phyloP scores from a whole-genome alignment of 1,140 invertebrate genomes.

The Solenopsis invicta region DNA sequence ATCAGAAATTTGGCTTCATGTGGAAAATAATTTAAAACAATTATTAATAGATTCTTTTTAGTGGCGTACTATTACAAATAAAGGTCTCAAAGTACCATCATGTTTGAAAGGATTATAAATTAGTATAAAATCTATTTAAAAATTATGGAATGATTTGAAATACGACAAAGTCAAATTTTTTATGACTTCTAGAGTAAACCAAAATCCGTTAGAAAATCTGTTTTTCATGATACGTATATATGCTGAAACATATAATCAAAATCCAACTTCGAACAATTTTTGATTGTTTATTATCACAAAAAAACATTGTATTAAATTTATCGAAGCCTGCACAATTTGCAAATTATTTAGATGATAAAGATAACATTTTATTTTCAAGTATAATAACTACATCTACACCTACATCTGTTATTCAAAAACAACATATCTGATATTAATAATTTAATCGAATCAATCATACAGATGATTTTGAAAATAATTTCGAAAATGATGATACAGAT shows the following conservation, averaged over 20 bases:
- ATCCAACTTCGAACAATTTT: background rate
- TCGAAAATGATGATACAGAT: background rate
- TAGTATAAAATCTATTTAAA: background rate
- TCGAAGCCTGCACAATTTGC: background rate
- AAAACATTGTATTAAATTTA: constrained; percentile 7
- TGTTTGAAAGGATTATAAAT: background rate
- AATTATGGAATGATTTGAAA: background rate
- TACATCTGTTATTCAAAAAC: background rate
- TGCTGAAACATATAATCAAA: constrained; percentile 1
- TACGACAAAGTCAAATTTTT: background rate
- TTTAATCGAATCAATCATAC: background rate
- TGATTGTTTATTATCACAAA: background rate
- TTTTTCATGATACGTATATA: background rate
- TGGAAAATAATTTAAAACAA: background rate
- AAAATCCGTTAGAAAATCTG: background rate
- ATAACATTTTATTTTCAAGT: background rate
- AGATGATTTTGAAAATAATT: background rate
- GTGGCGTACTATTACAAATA: background rate
- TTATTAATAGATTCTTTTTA: background rate
- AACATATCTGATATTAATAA: background rate
- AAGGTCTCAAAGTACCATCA: background rate
- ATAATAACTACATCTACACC: background rate
- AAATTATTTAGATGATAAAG: constrained; percentile 3
- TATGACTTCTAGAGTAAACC: background rate
- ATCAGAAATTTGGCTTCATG: too few species aligned